These are phyloP conservation scores for Atherinomorus stipes DNA, from an alignment of 2,113 vertebrate species.

Conservation along the genomic window DNA sequence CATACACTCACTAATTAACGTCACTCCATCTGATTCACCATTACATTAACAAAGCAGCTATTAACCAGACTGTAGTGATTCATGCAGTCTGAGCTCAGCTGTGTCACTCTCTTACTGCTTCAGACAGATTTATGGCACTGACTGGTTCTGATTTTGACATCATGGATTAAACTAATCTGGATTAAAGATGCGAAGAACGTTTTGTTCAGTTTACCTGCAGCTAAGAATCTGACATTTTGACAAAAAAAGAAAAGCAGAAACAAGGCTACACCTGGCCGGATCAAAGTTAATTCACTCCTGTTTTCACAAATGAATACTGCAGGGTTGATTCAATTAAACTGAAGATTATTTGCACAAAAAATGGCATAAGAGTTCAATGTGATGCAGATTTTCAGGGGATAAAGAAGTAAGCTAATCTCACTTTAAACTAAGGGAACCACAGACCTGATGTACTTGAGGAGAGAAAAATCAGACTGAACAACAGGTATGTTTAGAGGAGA, in stretches of 20 bases:
- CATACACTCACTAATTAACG: not conserved
- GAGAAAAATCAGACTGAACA: not conserved
- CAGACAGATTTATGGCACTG: not conserved
- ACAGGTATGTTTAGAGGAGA: not conserved
- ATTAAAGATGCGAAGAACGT: not conserved
- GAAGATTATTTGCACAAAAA: too few species aligned
- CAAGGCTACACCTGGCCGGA: not conserved
- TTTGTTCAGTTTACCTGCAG: not conserved
- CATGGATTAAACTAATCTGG: not conserved
- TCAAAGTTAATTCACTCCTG: not conserved
- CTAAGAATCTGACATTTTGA: not conserved
- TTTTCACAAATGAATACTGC: not conserved
- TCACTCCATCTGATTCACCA: conserved; percentile 29
- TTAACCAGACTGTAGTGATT: conserved; percentile 11
- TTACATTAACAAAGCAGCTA: not conserved
- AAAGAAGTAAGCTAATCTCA: conserved; percentile 6
- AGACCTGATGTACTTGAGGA: not conserved
- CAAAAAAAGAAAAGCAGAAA: not conserved
- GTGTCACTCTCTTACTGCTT: not conserved
- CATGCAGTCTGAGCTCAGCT: not conserved
- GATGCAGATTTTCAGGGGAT: not conserved
- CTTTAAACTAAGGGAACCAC: not conserved
- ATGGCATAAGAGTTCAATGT: not conserved
- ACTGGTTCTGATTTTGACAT: not conserved
- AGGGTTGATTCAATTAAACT: too few species aligned